Percentiles rank a stretch among this genome's conserved stretches.
phyloP scores from a whole-genome alignment of 2,113 vertebrate species.

The Triplophysa dalaica region DNA sequence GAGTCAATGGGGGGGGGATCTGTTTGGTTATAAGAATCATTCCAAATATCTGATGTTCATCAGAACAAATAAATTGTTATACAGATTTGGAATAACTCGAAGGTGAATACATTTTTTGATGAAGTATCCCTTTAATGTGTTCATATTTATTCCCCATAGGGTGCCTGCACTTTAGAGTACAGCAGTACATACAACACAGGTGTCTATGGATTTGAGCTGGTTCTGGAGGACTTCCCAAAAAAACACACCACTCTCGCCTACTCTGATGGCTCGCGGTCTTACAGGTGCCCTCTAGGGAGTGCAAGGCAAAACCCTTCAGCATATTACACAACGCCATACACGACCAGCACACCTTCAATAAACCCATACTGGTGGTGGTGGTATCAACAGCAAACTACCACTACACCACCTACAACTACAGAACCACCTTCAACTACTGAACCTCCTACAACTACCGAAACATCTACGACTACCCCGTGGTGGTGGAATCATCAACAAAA shows the following conservation, averaged over 20 bases:
- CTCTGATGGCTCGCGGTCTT: conserved; percentile 48
- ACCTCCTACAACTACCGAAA: not conserved
- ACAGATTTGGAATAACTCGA: too few species aligned
- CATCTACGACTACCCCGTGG: not conserved
- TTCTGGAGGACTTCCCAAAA: conserved; percentile 63
- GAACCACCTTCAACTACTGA: not conserved
- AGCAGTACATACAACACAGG: rapidly evolving
- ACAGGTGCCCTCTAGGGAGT: conserved; percentile 21
- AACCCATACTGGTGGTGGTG: too few species aligned
- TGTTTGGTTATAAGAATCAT: too few species aligned
- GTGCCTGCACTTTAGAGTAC: conserved; percentile 56
- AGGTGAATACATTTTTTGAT: too few species aligned
- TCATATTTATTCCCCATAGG: conserved; percentile 41
- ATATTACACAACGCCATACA: not conserved
- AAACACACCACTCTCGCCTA: conserved; percentile 53
- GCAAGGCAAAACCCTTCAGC: not conserved
- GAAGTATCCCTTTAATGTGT: not conserved
- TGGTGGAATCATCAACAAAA: too few species aligned
- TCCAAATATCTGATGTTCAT: too few species aligned
- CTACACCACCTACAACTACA: not conserved
- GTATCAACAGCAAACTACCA: not conserved
- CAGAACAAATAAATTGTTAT: too few species aligned
- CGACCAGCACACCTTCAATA: not conserved
- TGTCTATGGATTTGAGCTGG: conserved; percentile 43
- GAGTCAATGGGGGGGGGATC: too few species aligned